Conservation (phyloP, 2,113 vertebrate genomes). For the Sorex araneus region DNA sequence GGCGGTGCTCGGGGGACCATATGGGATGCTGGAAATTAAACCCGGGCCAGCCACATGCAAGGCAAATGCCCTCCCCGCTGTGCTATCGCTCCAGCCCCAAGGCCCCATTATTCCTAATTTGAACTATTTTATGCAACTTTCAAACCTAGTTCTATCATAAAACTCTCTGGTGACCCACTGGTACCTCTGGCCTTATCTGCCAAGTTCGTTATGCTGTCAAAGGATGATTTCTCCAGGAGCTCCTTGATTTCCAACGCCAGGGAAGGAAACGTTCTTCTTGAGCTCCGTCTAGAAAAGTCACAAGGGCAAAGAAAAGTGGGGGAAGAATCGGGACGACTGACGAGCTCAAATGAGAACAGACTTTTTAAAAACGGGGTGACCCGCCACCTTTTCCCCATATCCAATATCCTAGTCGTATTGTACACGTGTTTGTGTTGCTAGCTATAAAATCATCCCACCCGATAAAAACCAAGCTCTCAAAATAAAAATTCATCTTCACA, state of each 20-base stretch:
- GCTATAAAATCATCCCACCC: constrained; percentile 30
- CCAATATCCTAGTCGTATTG: constrained; percentile 18
- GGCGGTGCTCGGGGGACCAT: too few relatives aligned
- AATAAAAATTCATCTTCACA: background rate
- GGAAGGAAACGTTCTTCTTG: background rate
- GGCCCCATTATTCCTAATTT: too few relatives aligned
- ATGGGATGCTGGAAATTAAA: too few relatives aligned
- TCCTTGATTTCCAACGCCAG: background rate
- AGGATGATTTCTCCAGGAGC: background rate
- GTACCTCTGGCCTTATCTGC: background rate
- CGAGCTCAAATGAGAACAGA: too few relatives aligned
- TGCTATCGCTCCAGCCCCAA: too few relatives aligned
- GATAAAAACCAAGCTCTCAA: constrained; percentile 22
- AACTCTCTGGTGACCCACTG: background rate
- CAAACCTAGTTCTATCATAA: too few relatives aligned
- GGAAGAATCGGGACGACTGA: too few relatives aligned
- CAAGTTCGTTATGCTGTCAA: background rate
- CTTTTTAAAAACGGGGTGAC: too few relatives aligned
- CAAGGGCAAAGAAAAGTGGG: background rate
- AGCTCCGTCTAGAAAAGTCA: background rate
- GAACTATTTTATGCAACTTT: too few relatives aligned
- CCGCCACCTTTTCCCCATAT: background rate
- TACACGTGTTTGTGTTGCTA: background rate
- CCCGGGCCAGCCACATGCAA: too few relatives aligned
- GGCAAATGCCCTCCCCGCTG: too few relatives aligned